Evolutionary conservation across 2,797 vertebrate genomes (phyloP), one percentile per base, ranked within the genome.

Genomic region (Enoplosus armatus): DNA sequence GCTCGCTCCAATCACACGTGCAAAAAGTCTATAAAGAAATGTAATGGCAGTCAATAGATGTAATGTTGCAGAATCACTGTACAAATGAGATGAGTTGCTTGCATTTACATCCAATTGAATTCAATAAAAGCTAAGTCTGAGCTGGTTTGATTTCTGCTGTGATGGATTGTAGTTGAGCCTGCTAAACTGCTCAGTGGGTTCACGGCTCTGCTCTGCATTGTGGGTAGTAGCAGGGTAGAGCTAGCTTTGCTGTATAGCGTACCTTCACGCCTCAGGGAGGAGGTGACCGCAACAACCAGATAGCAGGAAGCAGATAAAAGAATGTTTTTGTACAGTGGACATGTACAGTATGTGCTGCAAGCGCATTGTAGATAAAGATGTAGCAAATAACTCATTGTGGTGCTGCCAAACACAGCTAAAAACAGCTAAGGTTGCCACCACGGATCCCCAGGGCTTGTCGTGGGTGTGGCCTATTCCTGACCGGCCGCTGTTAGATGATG

Each of bases 41-140:
- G 77, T 90, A 89, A 90, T 83, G 82, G 72, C 76, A 81, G 89
- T 85, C 86, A 85, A 90, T 92, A 81, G 78, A 83, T 72, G 82
- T 91, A 85, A 92, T 91, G 89, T 77, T 79, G 82, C 89, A 75
- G 76, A 90, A 92, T 88, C 76, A 88, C 80, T 89, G 84, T 83
- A 85, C 75, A 83, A 89, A 92, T 85, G 81, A 91, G 85, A 94
- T 72, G 74, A 82, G 85, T 87, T 77, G 71, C 73, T 81, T 77
- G 82, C 84, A 84, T 92, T 90, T 89, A 88, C 70, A 82, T 89
- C 75, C 80, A 79, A 79, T 77, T 91, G 71, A 83, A 87, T 88
- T 77, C 79, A 87, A 90, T 89, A 85, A 82, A 37, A 75, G 77
- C 72, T 11, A 53, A 71, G 78, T 80, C 56, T 67, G 72, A 67